These are phyloP conservation scores for Pseudorhiza aurosa DNA, from an alignment of 30 jellyfish, hydroid and myxozoan species.

Conservation along the genomic window DNA sequence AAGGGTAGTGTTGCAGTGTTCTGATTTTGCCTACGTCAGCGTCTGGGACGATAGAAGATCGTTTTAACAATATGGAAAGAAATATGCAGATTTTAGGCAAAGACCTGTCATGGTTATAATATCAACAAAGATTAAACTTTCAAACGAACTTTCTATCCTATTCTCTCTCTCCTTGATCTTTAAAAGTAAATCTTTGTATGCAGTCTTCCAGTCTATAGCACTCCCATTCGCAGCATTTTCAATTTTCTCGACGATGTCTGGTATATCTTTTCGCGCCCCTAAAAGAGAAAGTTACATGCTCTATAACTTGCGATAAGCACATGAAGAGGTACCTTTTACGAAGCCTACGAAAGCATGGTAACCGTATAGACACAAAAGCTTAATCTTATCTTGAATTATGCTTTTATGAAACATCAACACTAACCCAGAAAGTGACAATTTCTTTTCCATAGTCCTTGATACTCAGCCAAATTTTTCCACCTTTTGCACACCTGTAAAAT, in stretches of 20 bases:
- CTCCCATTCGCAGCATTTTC: slow-evolving; percentile 29
- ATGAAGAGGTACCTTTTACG: background rate
- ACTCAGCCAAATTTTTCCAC: slow-evolving; percentile 59
- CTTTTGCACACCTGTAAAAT: slow-evolving; percentile 63
- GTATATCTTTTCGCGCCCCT: slow-evolving; percentile 33
- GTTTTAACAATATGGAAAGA: background rate
- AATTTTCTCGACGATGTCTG: slow-evolving; percentile 9
- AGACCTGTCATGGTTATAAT: background rate
- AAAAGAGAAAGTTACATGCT: background rate
- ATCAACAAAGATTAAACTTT: background rate
- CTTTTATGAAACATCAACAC: too few species aligned
- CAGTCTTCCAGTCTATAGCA: slow-evolving; percentile 34
- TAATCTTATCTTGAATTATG: too few species aligned
- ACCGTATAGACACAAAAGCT: too few species aligned
- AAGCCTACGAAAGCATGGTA: background rate
- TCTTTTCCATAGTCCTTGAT: slow-evolving; percentile 39
- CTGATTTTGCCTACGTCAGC: too few species aligned
- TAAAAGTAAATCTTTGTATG: slow-evolving; percentile 25
- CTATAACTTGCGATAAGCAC: background rate
- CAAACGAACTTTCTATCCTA: background rate
- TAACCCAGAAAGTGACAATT: slow-evolving; percentile 45
- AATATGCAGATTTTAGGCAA: background rate
- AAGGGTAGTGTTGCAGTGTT: too few species aligned
- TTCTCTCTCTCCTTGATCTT: slow-evolving; percentile 29
- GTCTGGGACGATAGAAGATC: too few species aligned